A percentile compares a stretch with the other conserved stretches of the same genome.
Conservation (phyloP, 2,888 invertebrate species). For the Cantharis lateralis region DNA sequence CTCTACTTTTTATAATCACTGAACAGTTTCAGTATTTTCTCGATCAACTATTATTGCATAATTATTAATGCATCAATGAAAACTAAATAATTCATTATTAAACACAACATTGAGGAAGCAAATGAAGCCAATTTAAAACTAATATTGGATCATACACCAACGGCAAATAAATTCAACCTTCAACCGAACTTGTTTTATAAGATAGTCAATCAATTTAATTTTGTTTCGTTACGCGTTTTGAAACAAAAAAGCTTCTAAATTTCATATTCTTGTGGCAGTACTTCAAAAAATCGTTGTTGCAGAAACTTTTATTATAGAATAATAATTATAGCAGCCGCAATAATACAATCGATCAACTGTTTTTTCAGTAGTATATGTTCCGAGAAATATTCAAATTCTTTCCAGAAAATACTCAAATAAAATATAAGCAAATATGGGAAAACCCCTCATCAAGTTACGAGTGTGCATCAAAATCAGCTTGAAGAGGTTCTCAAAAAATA, state of each 20-base stretch:
- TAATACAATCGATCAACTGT: background rate
- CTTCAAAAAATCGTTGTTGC: background rate
- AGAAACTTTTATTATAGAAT: background rate
- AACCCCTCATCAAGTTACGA: background rate
- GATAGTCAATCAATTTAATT: background rate
- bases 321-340: background rate
- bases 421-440: background rate
- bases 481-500: conserved; percentile 14
- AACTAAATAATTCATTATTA: background rate
- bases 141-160: background rate
- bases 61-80: background rate
- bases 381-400: background rate
- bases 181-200: background rate
- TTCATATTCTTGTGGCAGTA: background rate
- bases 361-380: background rate
- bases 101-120: background rate
- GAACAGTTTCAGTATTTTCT: background rate
- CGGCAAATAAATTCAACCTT: background rate
- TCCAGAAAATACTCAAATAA: background rate
- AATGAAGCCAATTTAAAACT: background rate
- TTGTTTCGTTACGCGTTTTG: background rate
- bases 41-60: background rate
- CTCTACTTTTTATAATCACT: too few relatives aligned
- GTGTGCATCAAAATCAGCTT: background rate
- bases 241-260: background rate